Conservation (phyloP, 1,140 invertebrate genomes). For the Wasmannia auropunctata region DNA sequence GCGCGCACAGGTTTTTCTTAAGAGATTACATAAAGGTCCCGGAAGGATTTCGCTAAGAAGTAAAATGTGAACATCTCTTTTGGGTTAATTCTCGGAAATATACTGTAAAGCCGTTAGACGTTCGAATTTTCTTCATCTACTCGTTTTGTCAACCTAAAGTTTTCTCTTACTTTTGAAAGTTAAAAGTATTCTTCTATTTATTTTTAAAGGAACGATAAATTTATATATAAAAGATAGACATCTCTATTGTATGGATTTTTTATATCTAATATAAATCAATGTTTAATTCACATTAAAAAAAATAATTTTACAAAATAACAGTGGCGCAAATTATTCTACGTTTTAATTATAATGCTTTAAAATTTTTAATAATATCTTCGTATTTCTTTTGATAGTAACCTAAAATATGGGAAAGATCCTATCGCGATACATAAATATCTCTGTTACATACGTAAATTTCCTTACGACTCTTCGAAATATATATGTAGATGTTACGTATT, state of each 20-base stretch:
- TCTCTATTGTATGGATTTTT: background rate
- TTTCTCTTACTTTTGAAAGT: background rate
- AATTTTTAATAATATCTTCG: no score
- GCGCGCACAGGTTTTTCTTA: background rate
- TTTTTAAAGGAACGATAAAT: background rate
- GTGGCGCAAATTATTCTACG: no score
- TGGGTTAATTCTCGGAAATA: background rate
- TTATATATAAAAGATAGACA: background rate
- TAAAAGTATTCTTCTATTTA: background rate
- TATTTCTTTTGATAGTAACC: no score
- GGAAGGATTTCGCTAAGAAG: background rate
- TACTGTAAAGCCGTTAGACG: background rate
- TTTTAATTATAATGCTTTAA: no score
- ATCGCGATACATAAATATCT: constrained; percentile 14
- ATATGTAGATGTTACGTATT: background rate
- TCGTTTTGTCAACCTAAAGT: background rate
- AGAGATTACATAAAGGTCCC: background rate
- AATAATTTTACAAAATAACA: no score
- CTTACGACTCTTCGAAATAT: background rate
- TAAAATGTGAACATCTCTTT: background rate
- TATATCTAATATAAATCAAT: background rate
- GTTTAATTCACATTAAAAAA: background rate
- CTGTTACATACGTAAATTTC: background rate
- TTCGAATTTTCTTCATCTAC: background rate
- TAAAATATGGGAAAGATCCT: no score